Percentiles rank a stretch among this genome's conserved stretches.
phyloP scores from a whole-genome alignment of 2,888 invertebrate genomes.

The Pterostichus madidus region DNA sequence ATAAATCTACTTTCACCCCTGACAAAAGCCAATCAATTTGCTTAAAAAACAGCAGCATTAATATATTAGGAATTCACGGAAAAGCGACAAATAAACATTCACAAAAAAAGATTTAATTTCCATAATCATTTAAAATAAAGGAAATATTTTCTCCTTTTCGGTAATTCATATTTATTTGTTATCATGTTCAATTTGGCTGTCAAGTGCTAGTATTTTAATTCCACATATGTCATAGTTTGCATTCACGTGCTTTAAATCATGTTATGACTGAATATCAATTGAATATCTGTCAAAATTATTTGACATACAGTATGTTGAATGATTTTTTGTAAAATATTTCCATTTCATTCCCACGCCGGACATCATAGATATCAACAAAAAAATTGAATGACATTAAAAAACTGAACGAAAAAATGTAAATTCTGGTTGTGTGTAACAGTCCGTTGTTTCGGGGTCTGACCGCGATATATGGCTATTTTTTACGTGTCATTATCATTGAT shows the following conservation, averaged over 20 bases:
- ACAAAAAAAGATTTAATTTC: no score
- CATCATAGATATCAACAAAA: conserved; percentile 37
- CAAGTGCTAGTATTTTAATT: no score
- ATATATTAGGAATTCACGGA: no score
- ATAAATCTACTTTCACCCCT: no score
- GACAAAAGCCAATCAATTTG: no score
- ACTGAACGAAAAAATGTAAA: conserved; percentile 8
- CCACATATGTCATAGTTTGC: neutral
- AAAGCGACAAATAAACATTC: no score
- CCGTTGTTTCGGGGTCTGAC: conserved; percentile 29
- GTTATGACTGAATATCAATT: conserved; percentile 36
- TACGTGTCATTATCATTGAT: conserved; percentile 59
- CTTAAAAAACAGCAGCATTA: no score
- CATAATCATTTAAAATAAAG: no score
- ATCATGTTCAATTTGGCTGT: no score
- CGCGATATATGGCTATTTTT: conserved; percentile 50
- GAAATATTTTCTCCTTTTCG: no score
- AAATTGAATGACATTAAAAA: conserved; percentile 50
- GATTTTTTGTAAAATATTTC: conserved; percentile 36
- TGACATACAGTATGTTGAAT: conserved; percentile 21
- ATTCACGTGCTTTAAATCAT: conserved; percentile 27
- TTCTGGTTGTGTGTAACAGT: conserved; percentile 33
- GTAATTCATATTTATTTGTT: no score
- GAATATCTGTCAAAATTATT: conserved; percentile 35
- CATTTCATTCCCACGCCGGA: conserved; percentile 28